These are phyloP conservation scores for Micromys minutus DNA, from an alignment of 2,113 vertebrate genomes.

Conservation along the genomic window DNA sequence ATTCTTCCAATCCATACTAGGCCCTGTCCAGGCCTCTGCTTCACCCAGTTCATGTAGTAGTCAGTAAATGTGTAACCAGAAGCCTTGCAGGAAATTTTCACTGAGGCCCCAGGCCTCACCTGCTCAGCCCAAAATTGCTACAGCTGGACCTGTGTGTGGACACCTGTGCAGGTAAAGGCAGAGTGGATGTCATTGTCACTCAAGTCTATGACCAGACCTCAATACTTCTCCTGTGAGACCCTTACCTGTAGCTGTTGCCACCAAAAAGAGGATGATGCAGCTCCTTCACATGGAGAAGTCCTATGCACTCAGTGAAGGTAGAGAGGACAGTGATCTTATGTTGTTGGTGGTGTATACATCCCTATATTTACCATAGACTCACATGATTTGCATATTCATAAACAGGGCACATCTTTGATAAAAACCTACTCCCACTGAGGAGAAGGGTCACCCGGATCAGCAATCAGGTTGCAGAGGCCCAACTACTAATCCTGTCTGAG, in stretches of 20 bases:
- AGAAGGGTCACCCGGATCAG: not conserved
- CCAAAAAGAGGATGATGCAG: not conserved
- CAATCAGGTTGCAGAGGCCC: rapidly evolving
- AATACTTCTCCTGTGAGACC: no score
- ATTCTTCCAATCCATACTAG: rapidly evolving
- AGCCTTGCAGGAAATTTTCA: not conserved
- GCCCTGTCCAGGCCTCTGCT: not conserved
- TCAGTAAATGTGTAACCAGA: no score
- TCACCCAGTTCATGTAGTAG: rapidly evolving
- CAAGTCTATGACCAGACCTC: no score
- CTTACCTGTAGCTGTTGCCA: not conserved
- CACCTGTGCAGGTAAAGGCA: no score
- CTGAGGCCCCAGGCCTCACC: not conserved
- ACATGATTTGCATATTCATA: no score
- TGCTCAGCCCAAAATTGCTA: no score
- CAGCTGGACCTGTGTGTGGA: no score
- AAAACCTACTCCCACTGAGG: not conserved
- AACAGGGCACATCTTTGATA: no score
- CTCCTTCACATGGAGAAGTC: not conserved
- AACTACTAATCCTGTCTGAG: not conserved
- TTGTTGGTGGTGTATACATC: not conserved
- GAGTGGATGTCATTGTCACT: no score
- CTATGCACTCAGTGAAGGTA: not conserved
- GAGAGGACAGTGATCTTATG: not conserved
- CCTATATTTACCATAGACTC: not conserved